phyloP scores from a whole-genome alignment of 2,888 invertebrate genomes.

The Lathronympha strigana region DNA sequence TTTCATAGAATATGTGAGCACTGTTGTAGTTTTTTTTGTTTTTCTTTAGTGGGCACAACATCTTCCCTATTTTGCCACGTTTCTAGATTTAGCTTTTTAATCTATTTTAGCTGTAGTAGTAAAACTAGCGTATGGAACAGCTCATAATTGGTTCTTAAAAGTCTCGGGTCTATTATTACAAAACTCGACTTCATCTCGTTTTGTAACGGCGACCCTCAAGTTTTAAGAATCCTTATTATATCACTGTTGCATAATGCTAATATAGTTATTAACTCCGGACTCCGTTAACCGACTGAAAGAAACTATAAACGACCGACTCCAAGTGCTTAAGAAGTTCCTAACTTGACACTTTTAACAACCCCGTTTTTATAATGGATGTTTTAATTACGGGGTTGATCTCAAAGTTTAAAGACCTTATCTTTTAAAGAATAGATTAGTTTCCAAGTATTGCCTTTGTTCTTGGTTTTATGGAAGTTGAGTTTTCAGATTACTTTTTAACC shows the following conservation, averaged over 20 bases:
- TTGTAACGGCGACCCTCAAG: no score
- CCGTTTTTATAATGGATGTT: slow-evolving; percentile 22
- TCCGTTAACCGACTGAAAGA: neutral
- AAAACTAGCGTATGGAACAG: no score
- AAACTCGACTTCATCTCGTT: no score
- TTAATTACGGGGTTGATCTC: slow-evolving; percentile 37
- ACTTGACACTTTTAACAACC: slow-evolving; percentile 24
- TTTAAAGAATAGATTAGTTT: slow-evolving; percentile 28
- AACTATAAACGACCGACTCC: slow-evolving; percentile 25
- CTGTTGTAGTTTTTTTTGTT: no score
- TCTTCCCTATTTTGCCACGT: no score
- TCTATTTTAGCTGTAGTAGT: no score
- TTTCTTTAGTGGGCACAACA: no score
- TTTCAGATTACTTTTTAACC: slow-evolving; percentile 10
- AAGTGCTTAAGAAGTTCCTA: slow-evolving; percentile 5
- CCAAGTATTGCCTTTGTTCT: slow-evolving; percentile 15
- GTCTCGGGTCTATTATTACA: no score
- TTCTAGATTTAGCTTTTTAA: no score
- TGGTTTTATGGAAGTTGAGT: slow-evolving; percentile 12
- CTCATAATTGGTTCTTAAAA: no score
- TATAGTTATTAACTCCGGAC: slow-evolving; percentile 9
- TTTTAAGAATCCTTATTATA: no score
- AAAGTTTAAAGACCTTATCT: slow-evolving; percentile 14
- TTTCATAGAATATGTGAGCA: no score
- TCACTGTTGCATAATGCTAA: neutral